phyloP scores from a whole-genome alignment of 2,797 vertebrate species.

The Enteromius trimaculatus region DNA sequence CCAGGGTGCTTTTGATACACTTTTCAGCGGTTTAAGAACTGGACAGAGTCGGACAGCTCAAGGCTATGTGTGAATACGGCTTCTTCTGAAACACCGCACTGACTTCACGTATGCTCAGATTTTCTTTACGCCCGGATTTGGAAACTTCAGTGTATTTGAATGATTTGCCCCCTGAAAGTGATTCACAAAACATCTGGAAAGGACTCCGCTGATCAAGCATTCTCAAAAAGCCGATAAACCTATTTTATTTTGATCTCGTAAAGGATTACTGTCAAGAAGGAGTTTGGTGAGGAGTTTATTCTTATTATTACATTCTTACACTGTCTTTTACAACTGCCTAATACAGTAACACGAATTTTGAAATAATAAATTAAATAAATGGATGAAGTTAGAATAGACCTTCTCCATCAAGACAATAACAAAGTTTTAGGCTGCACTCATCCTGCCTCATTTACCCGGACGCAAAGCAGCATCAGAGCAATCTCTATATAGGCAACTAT shows the following conservation, averaged over 20 bases:
- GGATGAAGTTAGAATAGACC: not conserved
- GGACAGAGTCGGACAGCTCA: slow-evolving; percentile 41
- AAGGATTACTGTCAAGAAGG: slow-evolving; percentile 49
- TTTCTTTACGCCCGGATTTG: slow-evolving; percentile 10
- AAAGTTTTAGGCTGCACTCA: not conserved
- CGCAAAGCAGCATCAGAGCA: not conserved
- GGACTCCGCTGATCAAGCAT: slow-evolving; percentile 29
- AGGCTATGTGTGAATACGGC: slow-evolving; percentile 17
- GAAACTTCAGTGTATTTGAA: slow-evolving; percentile 41
- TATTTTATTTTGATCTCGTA: slow-evolving; percentile 1
- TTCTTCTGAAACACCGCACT: slow-evolving; percentile 20
- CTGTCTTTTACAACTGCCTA: not conserved
- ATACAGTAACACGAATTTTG: not conserved
- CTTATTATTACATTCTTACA: not conserved
- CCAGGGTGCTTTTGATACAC: slow-evolving; percentile 1
- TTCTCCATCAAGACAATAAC: no score
- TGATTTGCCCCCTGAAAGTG: slow-evolving; percentile 21
- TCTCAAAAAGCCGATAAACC: slow-evolving; percentile 9
- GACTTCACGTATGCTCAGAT: slow-evolving; percentile 8
- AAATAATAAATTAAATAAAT: not conserved
- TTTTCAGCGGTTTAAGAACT: slow-evolving; percentile 14
- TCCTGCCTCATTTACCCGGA: slow-evolving; percentile 3
- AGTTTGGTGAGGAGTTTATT: slow-evolving; percentile 42
- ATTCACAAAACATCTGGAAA: slow-evolving; percentile 18
- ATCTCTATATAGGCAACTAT: not conserved